Evolutionary conservation across 2,113 vertebrate genomes (phyloP), one percentile per base, ranked within the genome.

Genomic region (Nipponia nippon): DNA sequence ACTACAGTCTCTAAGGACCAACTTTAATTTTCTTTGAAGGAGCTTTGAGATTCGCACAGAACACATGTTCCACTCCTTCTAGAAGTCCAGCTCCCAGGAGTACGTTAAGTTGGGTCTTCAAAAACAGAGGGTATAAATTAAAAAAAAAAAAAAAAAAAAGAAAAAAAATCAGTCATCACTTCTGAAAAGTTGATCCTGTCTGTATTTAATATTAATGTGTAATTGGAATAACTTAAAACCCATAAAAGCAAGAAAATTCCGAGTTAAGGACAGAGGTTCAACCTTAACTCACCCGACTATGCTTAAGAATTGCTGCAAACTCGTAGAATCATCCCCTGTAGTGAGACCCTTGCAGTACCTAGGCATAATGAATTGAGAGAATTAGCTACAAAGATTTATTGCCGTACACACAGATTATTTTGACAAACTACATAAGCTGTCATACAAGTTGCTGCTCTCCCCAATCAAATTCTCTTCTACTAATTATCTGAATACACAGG

Each of bases 251-350:
- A 97, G 96, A 95, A 97, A 96, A 97, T 96, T 89, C 89, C 87
- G 97, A 98, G 97, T 97, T 98, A 98, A 98, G 97, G 97, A 97
- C 95, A 96, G 93, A 97, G 79, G 77, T 96, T 97, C 96, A 98
- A 97, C 97, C 97, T 98, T 97, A 97, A 98, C 97, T 98, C 97
- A 98, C 97, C 97, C 96, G 97, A 67, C 92, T 98, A 97, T 95
- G 97, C 92, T 98, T 97, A 98, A 98, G 95, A 97, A 98, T 97
- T 98, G 95, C 96, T 96, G 97, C 96, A 97, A 97, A 97, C 91
- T 95, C 95, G 97, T 89, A 90, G 96, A 84, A 94, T 97, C 97
- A 97, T 97, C 96, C 94, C 97, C 97, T 97, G 97, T 70, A 96
- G 97, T 95, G 96, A 97, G 95, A 97, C 97, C 97, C 96, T 97